Percentiles rank a stretch among this genome's conserved stretches.
Evolutionary conservation across 2,888 invertebrate genomes (phyloP).

Genomic region (Sesamia inferens): DNA sequence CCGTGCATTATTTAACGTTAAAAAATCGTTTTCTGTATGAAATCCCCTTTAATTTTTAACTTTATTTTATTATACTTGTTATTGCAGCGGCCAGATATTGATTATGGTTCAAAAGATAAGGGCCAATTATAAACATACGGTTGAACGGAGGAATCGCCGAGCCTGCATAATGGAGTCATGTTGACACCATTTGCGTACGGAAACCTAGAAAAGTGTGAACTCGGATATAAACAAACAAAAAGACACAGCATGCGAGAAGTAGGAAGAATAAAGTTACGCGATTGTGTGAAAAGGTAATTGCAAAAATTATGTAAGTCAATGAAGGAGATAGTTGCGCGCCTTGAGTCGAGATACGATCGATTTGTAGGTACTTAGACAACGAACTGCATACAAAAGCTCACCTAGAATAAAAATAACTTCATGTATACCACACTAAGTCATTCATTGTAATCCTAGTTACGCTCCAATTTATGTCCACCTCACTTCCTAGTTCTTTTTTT

Average conservation of each 20-base stretch:
- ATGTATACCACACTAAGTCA: slow-evolving; percentile 34
- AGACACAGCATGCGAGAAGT: slow-evolving; percentile 72
- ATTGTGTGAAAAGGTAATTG: slow-evolving; percentile 85
- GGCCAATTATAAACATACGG: too few relatives aligned
- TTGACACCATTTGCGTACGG: not conserved
- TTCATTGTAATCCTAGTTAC: slow-evolving; percentile 43
- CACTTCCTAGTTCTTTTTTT: slow-evolving; percentile 67
- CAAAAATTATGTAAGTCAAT: slow-evolving; percentile 82
- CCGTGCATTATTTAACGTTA: too few relatives aligned
- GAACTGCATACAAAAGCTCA: slow-evolving; percentile 69
- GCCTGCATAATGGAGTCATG: too few relatives aligned
- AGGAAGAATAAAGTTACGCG: slow-evolving; percentile 81
- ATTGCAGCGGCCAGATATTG: not conserved
- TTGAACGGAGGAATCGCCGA: too few relatives aligned
- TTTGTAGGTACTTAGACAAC: slow-evolving; percentile 58
- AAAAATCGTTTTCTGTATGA: too few relatives aligned
- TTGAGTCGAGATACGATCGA: slow-evolving; percentile 75
- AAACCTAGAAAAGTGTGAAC: slow-evolving; percentile 35
- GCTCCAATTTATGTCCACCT: slow-evolving; percentile 39
- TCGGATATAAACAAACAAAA: slow-evolving; percentile 76
- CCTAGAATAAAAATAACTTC: slow-evolving; percentile 53
- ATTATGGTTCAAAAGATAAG: not conserved
- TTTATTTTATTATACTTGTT: not conserved
- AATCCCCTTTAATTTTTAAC: not conserved
- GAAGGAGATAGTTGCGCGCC: slow-evolving; percentile 80